These are phyloP conservation scores for Drosophila busckii DNA, from an alignment of 1,140 invertebrate species.

Conservation along the genomic window DNA sequence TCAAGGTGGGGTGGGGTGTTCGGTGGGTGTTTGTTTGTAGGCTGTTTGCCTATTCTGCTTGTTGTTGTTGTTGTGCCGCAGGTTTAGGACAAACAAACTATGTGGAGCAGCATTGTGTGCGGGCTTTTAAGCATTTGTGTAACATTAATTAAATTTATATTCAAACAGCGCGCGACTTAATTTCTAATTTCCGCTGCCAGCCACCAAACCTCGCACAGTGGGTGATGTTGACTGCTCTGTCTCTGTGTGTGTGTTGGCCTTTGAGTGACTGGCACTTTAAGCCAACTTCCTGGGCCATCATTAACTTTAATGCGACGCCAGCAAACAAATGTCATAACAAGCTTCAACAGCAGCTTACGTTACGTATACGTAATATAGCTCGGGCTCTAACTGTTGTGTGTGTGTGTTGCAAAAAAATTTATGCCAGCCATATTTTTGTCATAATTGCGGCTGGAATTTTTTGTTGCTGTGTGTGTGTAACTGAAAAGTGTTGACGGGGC, in stretches of 20 bases:
- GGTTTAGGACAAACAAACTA: slow-evolving; percentile 70
- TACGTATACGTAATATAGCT: slow-evolving; percentile 5
- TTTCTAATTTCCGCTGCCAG: slow-evolving; percentile 73
- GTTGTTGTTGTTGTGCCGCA: slow-evolving; percentile 36
- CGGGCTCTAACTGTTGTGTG: background rate
- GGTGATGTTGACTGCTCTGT: slow-evolving; percentile 13
- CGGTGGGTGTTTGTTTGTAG: slow-evolving; percentile 3
- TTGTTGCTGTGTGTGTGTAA: slow-evolving; percentile 13
- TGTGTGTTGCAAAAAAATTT: slow-evolving; percentile 43
- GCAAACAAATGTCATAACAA: slow-evolving; percentile 75
- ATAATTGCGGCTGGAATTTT: slow-evolving; percentile 60
- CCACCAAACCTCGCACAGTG: slow-evolving; percentile 24
- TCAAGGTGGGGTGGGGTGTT: slow-evolving; percentile 12
- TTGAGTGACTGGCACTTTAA: slow-evolving; percentile 73
- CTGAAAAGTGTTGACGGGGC: slow-evolving; percentile 64
- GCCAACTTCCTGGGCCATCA: slow-evolving; percentile 70
- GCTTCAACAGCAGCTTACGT: slow-evolving; percentile 14
- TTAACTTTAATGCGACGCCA: slow-evolving; percentile 74
- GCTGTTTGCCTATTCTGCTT: slow-evolving; percentile 6
- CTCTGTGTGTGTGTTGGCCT: slow-evolving; percentile 23
- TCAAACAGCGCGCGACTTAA: slow-evolving; percentile 76
- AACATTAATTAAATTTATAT: slow-evolving; percentile 78
- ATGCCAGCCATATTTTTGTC: slow-evolving; percentile 73
- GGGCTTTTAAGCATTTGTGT: slow-evolving; percentile 75
- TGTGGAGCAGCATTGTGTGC: slow-evolving; percentile 19